Conservation (phyloP, 2,113 vertebrate genomes). For the Ivindomyrus marchei region DNA sequence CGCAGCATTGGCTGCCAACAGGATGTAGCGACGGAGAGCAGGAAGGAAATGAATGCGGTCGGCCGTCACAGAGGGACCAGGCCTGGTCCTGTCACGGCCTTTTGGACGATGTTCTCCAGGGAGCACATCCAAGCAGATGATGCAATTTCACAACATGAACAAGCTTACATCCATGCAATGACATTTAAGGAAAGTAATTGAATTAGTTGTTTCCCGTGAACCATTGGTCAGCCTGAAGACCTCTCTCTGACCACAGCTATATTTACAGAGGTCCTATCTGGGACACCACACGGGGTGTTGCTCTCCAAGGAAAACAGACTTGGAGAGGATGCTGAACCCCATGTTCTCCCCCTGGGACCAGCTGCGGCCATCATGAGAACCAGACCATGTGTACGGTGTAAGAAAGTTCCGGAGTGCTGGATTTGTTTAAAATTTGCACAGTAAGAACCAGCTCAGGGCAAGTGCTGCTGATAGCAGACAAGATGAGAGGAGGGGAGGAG, state of each 20-base stretch:
- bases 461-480: neutral
- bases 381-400: neutral
- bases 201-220: constrained; percentile 55
- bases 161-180: constrained; percentile 27
- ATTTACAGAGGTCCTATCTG: neutral
- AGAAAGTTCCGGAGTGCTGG: neutral
- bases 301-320: constrained; percentile 29
- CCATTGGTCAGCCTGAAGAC: neutral
- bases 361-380: constrained; percentile 1
- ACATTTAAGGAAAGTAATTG: constrained; percentile 47
- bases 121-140: neutral
- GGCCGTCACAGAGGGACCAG: neutral
- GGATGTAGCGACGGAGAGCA: neutral
- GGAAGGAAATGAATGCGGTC: neutral
- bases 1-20: neutral
- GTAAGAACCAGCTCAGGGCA: neutral
- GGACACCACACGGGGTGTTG: neutral
- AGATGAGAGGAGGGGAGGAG: neutral
- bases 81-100: neutral
- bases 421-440: constrained; percentile 12
- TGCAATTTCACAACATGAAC: neutral
- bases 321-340: constrained; percentile 22
- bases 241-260: neutral
- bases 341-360: constrained; percentile 18
- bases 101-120: neutral